phyloP scores from a whole-genome alignment of 2,797 vertebrate species.

The Rhinogobio ventralis region DNA sequence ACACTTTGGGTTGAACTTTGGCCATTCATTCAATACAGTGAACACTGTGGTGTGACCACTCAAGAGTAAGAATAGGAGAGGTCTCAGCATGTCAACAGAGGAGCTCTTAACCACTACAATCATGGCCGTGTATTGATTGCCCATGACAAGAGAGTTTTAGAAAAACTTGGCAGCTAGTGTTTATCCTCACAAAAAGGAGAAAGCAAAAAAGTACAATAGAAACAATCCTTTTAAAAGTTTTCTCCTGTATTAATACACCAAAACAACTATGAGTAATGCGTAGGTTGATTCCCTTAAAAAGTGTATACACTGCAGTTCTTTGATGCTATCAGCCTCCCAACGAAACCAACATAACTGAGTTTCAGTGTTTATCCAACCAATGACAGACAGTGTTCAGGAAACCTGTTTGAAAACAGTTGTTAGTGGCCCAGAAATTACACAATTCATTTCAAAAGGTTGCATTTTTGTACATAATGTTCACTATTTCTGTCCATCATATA shows the following conservation, averaged over 20 bases:
- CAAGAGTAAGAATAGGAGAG: constrained; percentile 39
- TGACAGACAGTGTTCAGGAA: not conserved
- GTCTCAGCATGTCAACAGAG: constrained; percentile 40
- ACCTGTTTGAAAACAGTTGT: not conserved
- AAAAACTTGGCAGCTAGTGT: constrained; percentile 7
- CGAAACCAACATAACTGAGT: not conserved
- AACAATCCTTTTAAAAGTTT: constrained; percentile 3
- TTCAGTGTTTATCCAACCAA: not conserved
- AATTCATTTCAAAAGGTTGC: not conserved
- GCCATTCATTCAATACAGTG: constrained; percentile 60
- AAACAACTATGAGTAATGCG: not conserved
- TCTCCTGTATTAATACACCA: constrained; percentile 2
- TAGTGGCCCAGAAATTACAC: not conserved
- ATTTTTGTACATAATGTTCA: not conserved
- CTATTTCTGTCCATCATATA: not conserved
- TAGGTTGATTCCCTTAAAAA: not conserved
- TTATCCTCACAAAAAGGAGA: constrained; percentile 1
- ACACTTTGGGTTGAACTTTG: constrained; percentile 53
- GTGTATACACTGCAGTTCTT: not conserved
- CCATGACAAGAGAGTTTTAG: constrained; percentile 29
- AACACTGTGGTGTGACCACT: constrained; percentile 41
- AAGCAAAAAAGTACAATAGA: constrained; percentile 2
- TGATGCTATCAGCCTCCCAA: not conserved
- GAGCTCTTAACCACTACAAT: constrained; percentile 43
- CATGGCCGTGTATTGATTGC: constrained; percentile 37